Percentiles rank a stretch among this genome's conserved stretches.
These are phyloP conservation scores for Lepetodrilus schrolli DNA, from an alignment of 2,888 invertebrate species.

Conservation along the genomic window DNA sequence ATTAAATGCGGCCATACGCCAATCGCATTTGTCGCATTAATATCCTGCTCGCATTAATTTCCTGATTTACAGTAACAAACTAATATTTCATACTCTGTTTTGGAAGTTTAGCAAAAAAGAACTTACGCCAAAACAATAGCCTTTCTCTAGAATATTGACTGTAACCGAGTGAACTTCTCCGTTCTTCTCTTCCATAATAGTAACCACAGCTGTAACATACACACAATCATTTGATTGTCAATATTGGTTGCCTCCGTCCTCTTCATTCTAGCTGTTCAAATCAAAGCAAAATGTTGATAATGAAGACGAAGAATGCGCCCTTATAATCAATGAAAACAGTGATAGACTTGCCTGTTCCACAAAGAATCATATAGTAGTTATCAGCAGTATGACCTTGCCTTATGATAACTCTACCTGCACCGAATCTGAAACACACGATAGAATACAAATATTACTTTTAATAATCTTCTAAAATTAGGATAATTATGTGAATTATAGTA, in stretches of 20 bases:
- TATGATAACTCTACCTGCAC: constrained; percentile 70
- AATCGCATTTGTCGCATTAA: no score
- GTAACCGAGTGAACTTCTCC: constrained; percentile 51
- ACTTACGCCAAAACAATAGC: constrained; percentile 67
- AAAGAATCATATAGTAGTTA: constrained; percentile 73
- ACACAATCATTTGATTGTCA: neutral
- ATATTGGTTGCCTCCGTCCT: neutral
- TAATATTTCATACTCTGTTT: no score
- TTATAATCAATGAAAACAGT: no score
- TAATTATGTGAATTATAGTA: no score
- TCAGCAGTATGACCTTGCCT: constrained; percentile 73
- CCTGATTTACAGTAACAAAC: no score
- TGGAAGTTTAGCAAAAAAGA: neutral
- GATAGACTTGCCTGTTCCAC: constrained; percentile 66
- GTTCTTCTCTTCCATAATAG: constrained; percentile 48
- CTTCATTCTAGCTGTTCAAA: neutral
- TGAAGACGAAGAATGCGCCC: neutral
- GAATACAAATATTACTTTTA: no score
- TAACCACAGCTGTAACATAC: constrained; percentile 54
- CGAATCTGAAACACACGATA: constrained; percentile 58
- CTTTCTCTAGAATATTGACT: constrained; percentile 60
- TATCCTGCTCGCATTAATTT: no score
- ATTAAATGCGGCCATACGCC: no score
- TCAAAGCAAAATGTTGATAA: neutral
- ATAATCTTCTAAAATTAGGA: no score